Conservation (phyloP, 1,140 invertebrate species). For the Oryctes rhinoceros region DNA sequence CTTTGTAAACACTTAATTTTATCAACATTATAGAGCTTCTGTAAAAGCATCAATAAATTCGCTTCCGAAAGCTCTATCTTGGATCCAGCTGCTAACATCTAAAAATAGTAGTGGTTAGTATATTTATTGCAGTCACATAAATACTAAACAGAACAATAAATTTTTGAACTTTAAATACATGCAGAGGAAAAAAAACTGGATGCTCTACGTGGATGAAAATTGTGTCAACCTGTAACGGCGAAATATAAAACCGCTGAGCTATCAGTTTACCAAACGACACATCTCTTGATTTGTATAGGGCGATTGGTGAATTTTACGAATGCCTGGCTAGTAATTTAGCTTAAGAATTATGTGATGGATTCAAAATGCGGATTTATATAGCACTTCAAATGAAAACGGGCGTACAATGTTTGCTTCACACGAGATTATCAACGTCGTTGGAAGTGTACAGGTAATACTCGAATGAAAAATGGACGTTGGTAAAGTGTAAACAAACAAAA, state of each 20-base stretch:
- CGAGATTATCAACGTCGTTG: background rate
- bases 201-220: background rate
- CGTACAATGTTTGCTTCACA: background rate
- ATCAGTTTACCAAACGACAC: too few species aligned
- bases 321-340: background rate
- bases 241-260: too few species aligned
- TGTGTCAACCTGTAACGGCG: too few species aligned
- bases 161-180: background rate
- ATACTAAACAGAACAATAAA: conserved; percentile 4
- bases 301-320: background rate
- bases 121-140: background rate
- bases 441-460: background rate
- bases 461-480: background rate
- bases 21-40: conserved; percentile 29
- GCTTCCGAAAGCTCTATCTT: background rate
- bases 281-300: too few species aligned
- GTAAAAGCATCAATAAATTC: conserved; percentile 36
- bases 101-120: background rate
- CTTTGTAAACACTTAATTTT: conserved; percentile 34
- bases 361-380: background rate
- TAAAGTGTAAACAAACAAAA: background rate
- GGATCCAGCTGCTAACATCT: conserved; percentile 11
- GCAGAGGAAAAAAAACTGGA: background rate
- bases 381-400: background rate
- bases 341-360: background rate